phyloP scores from a whole-genome alignment of 2,888 invertebrate species.

The Eucera pruinosa region DNA sequence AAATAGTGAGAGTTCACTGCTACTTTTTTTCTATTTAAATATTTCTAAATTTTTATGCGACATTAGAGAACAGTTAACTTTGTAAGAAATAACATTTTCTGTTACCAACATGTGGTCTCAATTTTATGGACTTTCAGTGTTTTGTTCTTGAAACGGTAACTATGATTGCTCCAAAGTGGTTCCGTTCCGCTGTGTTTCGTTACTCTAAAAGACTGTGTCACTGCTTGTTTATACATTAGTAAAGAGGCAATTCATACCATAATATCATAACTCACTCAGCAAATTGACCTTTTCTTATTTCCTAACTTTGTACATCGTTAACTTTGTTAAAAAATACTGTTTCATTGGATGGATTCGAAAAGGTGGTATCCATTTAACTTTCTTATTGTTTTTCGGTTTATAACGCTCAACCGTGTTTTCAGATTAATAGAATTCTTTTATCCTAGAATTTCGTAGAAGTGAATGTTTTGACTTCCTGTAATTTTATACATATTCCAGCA shows the following conservation, averaged over 20 bases:
- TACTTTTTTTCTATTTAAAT: too few species aligned
- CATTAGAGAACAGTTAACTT: neutral
- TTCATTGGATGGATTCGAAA: too few species aligned
- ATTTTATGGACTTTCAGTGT: neutral
- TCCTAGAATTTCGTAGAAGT: too few species aligned
- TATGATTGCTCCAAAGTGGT: neutral
- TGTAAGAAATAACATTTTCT: neutral
- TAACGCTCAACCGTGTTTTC: too few species aligned
- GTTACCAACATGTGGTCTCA: neutral
- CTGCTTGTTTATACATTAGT: neutral
- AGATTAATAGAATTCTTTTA: too few species aligned
- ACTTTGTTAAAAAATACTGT: too few species aligned
- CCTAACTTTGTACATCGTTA: too few species aligned
- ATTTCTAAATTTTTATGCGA: neutral
- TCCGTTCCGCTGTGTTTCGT: constrained; percentile 3
- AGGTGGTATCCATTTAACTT: too few species aligned
- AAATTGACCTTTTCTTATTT: neutral
- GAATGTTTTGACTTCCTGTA: too few species aligned
- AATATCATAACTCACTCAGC: neutral
- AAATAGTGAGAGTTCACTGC: too few species aligned
- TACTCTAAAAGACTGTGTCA: neutral
- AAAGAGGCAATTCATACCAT: neutral
- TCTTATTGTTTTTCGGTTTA: too few species aligned
- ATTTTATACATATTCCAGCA: too few species aligned
- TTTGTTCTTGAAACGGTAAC: constrained; percentile 18